These are phyloP conservation scores for Zoroaster sp. DNA, from an alignment of 53 echinoderm and acorn worm species.

Conservation along the genomic window DNA sequence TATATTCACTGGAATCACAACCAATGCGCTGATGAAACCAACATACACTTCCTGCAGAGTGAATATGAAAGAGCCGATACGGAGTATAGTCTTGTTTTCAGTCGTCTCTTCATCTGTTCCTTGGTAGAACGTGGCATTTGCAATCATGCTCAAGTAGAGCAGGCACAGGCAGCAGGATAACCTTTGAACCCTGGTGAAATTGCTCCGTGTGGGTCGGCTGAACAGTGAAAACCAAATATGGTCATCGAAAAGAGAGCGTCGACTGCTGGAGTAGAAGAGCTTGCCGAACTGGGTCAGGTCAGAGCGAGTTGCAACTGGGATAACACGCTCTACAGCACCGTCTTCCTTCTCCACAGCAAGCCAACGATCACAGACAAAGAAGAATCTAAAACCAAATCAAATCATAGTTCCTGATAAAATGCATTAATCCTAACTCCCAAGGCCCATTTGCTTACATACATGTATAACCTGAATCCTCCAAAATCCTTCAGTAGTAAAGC, in stretches of 20 bases:
- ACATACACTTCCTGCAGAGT: constrained; percentile 62
- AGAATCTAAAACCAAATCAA: constrained; percentile 53
- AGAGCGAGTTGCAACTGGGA: constrained; percentile 68
- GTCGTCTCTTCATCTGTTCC: not conserved
- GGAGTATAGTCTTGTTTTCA: constrained; percentile 20
- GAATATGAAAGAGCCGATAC: constrained; percentile 59
- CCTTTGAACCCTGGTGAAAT: constrained; percentile 75
- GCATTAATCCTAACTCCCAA: no score
- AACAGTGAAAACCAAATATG: constrained; percentile 89
- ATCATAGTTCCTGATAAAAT: not conserved
- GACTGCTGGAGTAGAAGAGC: constrained; percentile 71
- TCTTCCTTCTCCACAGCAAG: constrained; percentile 81
- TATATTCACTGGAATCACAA: constrained; percentile 76
- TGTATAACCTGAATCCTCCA: no score
- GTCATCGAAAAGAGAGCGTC: constrained; percentile 69
- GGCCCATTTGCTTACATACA: no score
- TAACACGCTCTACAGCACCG: constrained; percentile 70
- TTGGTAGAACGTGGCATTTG: constrained; percentile 72
- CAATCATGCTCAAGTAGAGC: constrained; percentile 79
- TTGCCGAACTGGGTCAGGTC: constrained; percentile 65
- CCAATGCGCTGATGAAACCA: constrained; percentile 67
- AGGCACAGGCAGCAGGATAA: constrained; percentile 78
- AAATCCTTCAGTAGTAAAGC: no score
- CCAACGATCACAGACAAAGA: constrained; percentile 81
- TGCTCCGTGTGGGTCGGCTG: constrained; percentile 72